Evolutionary conservation across 2,888 invertebrate genomes (phyloP).

Genomic region (Laothoe populi): DNA sequence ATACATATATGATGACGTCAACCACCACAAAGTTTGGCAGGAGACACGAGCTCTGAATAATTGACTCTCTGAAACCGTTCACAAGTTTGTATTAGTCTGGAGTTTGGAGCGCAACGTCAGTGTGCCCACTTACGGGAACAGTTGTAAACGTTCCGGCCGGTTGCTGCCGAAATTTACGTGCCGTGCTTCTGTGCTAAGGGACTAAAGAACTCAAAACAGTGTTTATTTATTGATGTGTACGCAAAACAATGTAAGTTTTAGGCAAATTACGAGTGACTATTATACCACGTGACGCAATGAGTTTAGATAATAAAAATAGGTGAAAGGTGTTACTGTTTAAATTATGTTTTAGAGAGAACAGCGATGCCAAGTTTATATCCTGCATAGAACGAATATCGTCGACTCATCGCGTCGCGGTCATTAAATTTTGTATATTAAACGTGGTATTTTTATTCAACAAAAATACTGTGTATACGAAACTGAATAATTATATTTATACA

Average conservation of each 20-base stretch:
- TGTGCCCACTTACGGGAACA: constrained; percentile 48
- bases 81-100: constrained; percentile 78
- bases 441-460: neutral
- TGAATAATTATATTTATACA: constrained; percentile 13
- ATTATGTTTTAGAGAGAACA: constrained; percentile 23
- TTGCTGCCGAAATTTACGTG: constrained; percentile 28
- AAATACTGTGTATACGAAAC: neutral
- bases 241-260: constrained; percentile 10
- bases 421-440: constrained; percentile 1
- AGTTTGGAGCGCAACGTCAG: constrained; percentile 65
- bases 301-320: constrained; percentile 28
- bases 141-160: constrained; percentile 41
- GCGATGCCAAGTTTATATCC: constrained; percentile 26
- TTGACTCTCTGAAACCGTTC: constrained; percentile 75
- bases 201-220: constrained; percentile 18
- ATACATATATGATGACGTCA: constrained; percentile 72
- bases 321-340: constrained; percentile 27
- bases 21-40: constrained; percentile 81
- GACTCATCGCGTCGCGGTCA: constrained; percentile 16
- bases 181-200: constrained; percentile 21
- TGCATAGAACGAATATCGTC: constrained; percentile 4
- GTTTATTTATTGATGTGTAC: constrained; percentile 20
- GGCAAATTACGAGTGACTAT: neutral
- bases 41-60: constrained; percentile 76
- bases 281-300: constrained; percentile 21